These are phyloP conservation scores for Dysmachus trigonus DNA, from an alignment of 2,888 invertebrate genomes.

Conservation along the genomic window DNA sequence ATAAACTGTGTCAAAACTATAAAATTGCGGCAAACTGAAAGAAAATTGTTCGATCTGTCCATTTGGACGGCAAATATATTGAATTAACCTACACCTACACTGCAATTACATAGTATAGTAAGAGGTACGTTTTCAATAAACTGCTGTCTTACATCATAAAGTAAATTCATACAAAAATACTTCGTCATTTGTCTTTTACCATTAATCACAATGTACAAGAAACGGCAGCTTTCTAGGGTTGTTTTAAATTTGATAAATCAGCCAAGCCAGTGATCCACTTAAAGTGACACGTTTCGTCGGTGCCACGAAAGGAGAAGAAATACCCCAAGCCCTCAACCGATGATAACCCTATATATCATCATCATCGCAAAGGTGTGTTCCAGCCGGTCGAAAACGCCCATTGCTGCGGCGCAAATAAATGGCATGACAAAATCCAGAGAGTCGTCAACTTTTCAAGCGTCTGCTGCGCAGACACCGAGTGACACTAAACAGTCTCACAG, in stretches of 20 bases:
- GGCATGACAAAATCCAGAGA: not conserved
- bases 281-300: not conserved
- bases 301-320: not conserved
- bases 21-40: too few species aligned
- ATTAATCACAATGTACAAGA: not conserved
- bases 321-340: not conserved
- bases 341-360: not conserved
- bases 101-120: not conserved
- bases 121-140: not conserved
- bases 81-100: too few species aligned
- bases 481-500: not conserved
- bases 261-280: not conserved
- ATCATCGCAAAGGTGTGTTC: not conserved
- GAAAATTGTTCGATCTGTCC: too few species aligned
- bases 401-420: not conserved
- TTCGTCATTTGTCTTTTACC: not conserved
- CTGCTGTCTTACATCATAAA: too few species aligned
- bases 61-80: too few species aligned
- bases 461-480: not conserved
- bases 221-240: not conserved
- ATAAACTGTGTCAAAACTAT: too few species aligned
- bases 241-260: not conserved
- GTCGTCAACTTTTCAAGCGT: not conserved
- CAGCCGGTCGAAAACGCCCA: not conserved
- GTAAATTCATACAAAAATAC: not conserved